Evolutionary conservation across 2,888 invertebrate genomes (phyloP), one percentile per base, ranked within the genome.

Genomic region (Cryptocephalus primarius): DNA sequence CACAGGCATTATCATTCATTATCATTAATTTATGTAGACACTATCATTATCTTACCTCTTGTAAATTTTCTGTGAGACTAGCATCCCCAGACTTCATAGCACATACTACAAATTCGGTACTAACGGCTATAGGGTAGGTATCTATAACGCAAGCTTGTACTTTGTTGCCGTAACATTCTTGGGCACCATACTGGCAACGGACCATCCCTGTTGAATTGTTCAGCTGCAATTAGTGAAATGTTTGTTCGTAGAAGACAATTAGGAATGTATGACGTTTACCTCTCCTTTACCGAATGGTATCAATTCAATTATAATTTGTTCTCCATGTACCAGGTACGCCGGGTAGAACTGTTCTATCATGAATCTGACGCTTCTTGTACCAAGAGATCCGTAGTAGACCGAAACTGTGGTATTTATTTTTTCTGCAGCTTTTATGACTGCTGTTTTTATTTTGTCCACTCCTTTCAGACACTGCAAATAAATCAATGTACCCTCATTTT

Each of bases 161-260:
- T 55, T 69, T 70, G 59, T 78, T 78, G 9, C 75, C 75, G 6
- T 60, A 57, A 55, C 78, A 78, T 60, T 78, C 78, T 0, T 52
- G 46, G 1, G 61, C 40, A 10, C 60, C 60, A 47, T 60, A 60
- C 51, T 63, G 61, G 39, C 62, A 63, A 9, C 40, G 40, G 41
- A 61, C 22, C 6, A 62, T 8, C 22, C 39, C 55, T 55, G 60
- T 3, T 44, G 9, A 36, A 31, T 39, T 13, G 32, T 10, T 12
- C 9, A 44, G 22, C n/a, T 12, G n/a, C 10, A 42, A 10, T 32
- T 32, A 42, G 33, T 6, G 8, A 1, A 31, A 32, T 3, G 33
- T 12, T 41, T 22, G 41, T 41, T 2, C 41, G 4, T 22, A 11
- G 32, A 31, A 11, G 9, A 42, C n/a, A 32, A n/a, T n/a, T n/a